phyloP scores from a whole-genome alignment of 2,113 vertebrate species.

The Gymnogyps californianus region DNA sequence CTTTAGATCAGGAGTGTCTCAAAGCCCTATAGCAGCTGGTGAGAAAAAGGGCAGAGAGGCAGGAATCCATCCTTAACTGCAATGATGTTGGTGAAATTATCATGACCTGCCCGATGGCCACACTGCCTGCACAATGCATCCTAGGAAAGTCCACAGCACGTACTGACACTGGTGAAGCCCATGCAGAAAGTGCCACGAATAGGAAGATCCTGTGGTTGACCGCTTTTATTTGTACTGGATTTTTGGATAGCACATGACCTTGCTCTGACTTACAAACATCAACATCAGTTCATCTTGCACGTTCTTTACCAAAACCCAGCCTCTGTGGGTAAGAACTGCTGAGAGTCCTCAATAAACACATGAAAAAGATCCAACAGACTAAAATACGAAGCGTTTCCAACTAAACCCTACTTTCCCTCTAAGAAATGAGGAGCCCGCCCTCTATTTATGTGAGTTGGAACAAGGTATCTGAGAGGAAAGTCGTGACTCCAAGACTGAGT shows the following conservation, averaged over 20 bases:
- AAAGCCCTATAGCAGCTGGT: background rate
- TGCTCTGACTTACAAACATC: background rate
- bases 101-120: background rate
- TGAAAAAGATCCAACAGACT: background rate
- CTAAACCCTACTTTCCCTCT: background rate
- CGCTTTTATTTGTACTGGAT: background rate
- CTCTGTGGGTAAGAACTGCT: background rate
- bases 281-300: background rate
- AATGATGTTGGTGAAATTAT: background rate
- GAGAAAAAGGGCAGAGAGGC: background rate
- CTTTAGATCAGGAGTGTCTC: background rate
- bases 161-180: background rate
- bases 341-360: background rate
- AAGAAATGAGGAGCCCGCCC: background rate
- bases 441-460: background rate
- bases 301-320: background rate
- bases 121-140: background rate
- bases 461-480: background rate
- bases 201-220: background rate
- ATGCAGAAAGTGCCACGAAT: background rate
- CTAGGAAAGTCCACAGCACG: rapidly evolving
- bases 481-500: background rate
- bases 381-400: background rate
- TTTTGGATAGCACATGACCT: background rate
- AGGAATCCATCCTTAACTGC: background rate